Evolutionary conservation across 2,888 invertebrate species (phyloP).

Genomic region (Hemithea aestivaria): DNA sequence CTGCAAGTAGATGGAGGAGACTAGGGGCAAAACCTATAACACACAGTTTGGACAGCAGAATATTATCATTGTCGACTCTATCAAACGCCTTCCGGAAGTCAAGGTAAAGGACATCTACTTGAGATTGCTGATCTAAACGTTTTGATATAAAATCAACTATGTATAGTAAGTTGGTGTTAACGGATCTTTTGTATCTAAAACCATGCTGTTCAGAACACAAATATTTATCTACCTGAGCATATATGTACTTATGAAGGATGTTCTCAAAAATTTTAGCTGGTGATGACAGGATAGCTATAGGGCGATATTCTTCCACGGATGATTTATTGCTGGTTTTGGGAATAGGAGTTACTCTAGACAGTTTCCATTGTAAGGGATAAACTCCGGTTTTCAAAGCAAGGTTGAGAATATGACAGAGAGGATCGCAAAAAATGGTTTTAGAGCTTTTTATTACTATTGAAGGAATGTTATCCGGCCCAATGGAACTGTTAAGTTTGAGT

Average conservation of each 20-base stretch:
- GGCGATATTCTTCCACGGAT: background rate
- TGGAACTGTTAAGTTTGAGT: too few species aligned
- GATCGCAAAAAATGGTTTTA: too few species aligned
- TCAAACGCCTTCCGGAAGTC: constrained; percentile 3
- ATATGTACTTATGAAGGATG: background rate
- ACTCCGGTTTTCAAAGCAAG: too few species aligned
- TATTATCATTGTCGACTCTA: constrained; percentile 3
- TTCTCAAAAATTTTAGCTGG: background rate
- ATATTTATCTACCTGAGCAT: too few species aligned
- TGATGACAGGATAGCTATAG: background rate
- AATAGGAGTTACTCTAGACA: too few species aligned
- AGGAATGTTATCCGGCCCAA: too few species aligned
- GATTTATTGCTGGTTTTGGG: background rate
- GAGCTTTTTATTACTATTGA: too few species aligned
- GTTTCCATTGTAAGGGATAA: too few species aligned
- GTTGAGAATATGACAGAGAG: too few species aligned
- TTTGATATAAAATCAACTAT: background rate
- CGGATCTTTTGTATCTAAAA: background rate
- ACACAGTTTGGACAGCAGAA: background rate
- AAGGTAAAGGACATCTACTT: background rate
- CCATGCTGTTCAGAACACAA: background rate
- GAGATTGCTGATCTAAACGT: background rate
- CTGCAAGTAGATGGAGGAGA: background rate
- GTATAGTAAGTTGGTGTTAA: too few species aligned
- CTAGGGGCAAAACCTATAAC: background rate